phyloP scores from a whole-genome alignment of 2,888 invertebrate species.

The Tupiocoris notatus region DNA sequence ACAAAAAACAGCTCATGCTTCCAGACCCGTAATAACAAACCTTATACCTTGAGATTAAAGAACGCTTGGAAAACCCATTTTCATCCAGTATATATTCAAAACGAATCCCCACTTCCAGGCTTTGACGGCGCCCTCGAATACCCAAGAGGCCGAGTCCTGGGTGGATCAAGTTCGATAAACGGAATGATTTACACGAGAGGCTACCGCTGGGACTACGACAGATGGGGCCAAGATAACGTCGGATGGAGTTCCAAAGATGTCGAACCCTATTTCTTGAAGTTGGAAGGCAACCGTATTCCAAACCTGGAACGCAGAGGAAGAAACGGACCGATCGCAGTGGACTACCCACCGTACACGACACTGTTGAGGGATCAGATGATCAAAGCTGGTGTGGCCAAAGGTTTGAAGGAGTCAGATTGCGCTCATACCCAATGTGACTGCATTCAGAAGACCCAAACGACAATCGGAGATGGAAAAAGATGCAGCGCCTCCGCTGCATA shows the following conservation, averaged over 20 bases:
- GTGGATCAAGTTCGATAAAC: slow-evolving; percentile 33
- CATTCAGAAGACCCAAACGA: slow-evolving; percentile 51
- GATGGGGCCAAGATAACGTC: slow-evolving; percentile 23
- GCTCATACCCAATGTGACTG: neutral
- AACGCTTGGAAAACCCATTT: too few species aligned
- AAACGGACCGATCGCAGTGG: slow-evolving; percentile 1
- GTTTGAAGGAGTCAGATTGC: neutral
- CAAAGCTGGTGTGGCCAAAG: slow-evolving; percentile 15
- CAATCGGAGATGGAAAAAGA: slow-evolving; percentile 71
- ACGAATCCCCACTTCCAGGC: slow-evolving; percentile 25
- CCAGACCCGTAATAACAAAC: too few species aligned
- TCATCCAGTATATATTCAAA: too few species aligned
- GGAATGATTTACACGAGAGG: slow-evolving; percentile 38
- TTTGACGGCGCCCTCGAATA: slow-evolving; percentile 2
- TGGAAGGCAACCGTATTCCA: slow-evolving; percentile 17
- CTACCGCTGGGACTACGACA: slow-evolving; percentile 26
- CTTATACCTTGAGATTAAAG: too few species aligned
- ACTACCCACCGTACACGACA: slow-evolving; percentile 10
- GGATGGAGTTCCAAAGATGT: slow-evolving; percentile 26
- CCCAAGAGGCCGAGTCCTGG: slow-evolving; percentile 28
- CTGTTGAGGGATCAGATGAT: slow-evolving; percentile 4
- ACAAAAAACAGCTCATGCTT: too few species aligned
- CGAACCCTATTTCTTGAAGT: slow-evolving; percentile 21
- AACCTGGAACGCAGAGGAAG: neutral
- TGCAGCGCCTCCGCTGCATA: slow-evolving; percentile 89